Base-by-base conservation (phyloP, 2,113 vertebrate species). In the Coptodon bakossiorum region DNA sequence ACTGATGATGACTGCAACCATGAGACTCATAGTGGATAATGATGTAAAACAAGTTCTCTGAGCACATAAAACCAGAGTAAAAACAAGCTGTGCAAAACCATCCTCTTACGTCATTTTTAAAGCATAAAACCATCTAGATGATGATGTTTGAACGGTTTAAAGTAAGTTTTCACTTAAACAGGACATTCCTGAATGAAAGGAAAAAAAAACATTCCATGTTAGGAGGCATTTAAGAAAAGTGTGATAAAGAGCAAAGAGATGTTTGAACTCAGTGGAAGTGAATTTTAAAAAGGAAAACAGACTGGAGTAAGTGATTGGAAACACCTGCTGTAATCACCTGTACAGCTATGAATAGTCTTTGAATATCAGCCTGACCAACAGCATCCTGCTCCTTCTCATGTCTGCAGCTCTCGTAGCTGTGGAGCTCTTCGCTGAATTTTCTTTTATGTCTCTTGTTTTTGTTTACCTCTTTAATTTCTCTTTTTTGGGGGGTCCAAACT, bases 131-230 rank as follows among this genome's bases (percentile, higher is more conserved):
- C 71, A 29, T 48, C 24, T 76, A 19, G 68, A 53, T 83, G 31
- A 78, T 63, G 43, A 78, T 66, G 59, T 12, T 73, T 31, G 11
- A 86, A 76, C 14, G 2, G 22, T 71, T 81, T 10, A 59, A 89
- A 83, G 87, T 92, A 85, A 1, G 9, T 82, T 90, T 86, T 78
- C 29, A 66, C 34, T 85, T 36, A 80, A 90, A 40, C 80, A 71
- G 84, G 82, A 93, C 94, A 93, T 95, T 96, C 92, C 91, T n/a
- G 36, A 87, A 68, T 80, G 80, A 57, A 81, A 87, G 29, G 80
- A 61, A 83, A 88, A 63, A 63, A 36, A 24, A 40, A 6, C 94
- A 95, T 95, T 95, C 95, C 95, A 91, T 54, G 9, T 38, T 52
- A 79, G 14, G 86, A 87, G 71, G 59, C 83, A 17, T 90, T 63